Percentiles rank a stretch among this genome's conserved stretches.
These are phyloP conservation scores for Temnopleurus reevesii DNA, from an alignment of 53 echinoderm and acorn worm genomes.

Conservation along the genomic window DNA sequence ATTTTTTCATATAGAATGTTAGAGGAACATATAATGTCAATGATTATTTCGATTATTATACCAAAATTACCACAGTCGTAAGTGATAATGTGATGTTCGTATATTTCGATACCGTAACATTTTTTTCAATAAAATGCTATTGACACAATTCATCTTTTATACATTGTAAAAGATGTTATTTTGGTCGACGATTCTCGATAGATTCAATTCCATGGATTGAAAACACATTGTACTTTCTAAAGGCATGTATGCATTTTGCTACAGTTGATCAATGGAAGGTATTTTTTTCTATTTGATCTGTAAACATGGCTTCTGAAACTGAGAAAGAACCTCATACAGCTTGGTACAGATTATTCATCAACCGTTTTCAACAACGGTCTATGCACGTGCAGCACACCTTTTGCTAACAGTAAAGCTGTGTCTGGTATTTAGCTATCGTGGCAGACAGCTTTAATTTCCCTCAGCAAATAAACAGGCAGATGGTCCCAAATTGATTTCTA, in stretches of 20 bases:
- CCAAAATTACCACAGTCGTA: too few species aligned
- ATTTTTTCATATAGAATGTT: too few species aligned
- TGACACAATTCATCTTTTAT: too few species aligned
- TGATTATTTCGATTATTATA: too few species aligned
- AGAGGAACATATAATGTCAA: too few species aligned
- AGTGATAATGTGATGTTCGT: too few species aligned
- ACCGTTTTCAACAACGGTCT: background rate
- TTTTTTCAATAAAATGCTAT: too few species aligned
- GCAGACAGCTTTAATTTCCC: too few species aligned
- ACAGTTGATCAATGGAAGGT: background rate
- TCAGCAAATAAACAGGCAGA: background rate
- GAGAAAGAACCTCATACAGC: background rate
- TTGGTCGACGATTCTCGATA: too few species aligned
- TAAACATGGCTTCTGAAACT: conserved; percentile 10
- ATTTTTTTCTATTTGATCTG: background rate
- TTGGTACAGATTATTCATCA: background rate
- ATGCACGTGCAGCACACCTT: background rate
- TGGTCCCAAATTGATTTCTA: background rate
- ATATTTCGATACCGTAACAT: too few species aligned
- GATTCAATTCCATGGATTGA: too few species aligned
- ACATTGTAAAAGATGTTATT: too few species aligned
- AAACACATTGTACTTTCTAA: background rate
- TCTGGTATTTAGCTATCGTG: background rate
- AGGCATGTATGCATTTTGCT: background rate
- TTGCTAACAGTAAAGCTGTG: background rate